phyloP scores from a whole-genome alignment of 2,113 vertebrate genomes.

The Oryzias woworae region DNA sequence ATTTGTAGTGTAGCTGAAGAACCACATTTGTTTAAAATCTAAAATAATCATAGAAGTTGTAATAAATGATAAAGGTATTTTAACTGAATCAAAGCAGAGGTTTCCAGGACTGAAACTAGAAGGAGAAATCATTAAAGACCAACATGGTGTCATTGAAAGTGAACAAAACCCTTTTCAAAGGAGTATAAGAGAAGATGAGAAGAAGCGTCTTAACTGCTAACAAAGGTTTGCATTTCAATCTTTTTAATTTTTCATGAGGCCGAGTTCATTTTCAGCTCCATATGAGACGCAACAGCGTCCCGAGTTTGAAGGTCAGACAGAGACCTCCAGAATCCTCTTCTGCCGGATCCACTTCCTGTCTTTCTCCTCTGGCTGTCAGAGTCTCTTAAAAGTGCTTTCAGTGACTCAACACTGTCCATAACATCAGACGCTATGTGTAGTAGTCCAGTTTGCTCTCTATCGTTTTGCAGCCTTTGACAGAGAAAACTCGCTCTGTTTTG shows the following conservation, averaged over 20 bases:
- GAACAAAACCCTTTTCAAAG: background rate
- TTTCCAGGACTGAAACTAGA: background rate
- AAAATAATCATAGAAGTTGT: too few species aligned
- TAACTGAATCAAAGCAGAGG: conserved; percentile 29
- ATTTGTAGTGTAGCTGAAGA: too few species aligned
- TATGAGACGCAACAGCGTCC: conserved; percentile 10
- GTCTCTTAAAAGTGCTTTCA: conserved; percentile 35
- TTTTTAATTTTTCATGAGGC: conserved; percentile 18
- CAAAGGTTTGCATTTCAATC: conserved; percentile 16
- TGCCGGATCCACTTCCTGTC: conserved; percentile 30
- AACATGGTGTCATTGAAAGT: background rate
- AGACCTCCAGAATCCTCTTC: conserved; percentile 11
- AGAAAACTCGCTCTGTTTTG: conserved; percentile 85
- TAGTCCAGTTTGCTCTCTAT: conserved; percentile 90
- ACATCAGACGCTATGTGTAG: conserved; percentile 63
- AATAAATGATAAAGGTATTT: too few species aligned
- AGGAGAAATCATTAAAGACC: background rate
- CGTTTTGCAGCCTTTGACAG: conserved; percentile 92
- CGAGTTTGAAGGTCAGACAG: conserved; percentile 1
- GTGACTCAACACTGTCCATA: conserved; percentile 14
- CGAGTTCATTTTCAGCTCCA: background rate
- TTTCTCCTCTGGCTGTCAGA: conserved; percentile 18
- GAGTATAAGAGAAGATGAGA: conserved; percentile 13
- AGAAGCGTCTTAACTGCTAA: conserved; percentile 5
- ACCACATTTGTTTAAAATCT: too few species aligned